Evolutionary conservation across 2,888 invertebrate species (phyloP), one percentile per base, ranked within the genome.

Genomic region (Palloptera scutellata): DNA sequence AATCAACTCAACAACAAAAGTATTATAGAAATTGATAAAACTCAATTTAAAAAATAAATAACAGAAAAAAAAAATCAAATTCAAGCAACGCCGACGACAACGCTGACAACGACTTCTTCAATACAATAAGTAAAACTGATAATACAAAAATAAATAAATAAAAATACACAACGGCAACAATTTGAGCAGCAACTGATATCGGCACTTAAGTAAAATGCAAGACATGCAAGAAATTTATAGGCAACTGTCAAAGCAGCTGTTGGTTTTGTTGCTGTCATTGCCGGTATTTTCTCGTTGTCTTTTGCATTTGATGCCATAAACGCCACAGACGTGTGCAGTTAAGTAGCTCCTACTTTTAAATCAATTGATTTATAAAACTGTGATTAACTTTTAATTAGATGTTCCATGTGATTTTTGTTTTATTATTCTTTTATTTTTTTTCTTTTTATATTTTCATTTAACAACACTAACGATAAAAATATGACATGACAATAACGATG

Each of bases 131-230:
- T 45, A 41, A 52, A 60, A 1, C 59, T 13, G 58, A 59, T 58
- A 62, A 17, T 19, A 20, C 45, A 63, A 30, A 30, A 4, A 30
- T 4, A 4, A 30, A 2, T 30, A 30, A 30, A 30, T 4, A 30
- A 30, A 30, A 30, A 30, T 30, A 30, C 64, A 53, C 42, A 61
- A 43, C 45, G 57, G 51, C 65, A 61, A 65, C 67, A 52, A 66
- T 72, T 73, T 70, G 69, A 69, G 67, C 68, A 59, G 51, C 65
- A 61, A 65, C 67, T 11, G 48, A 17, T 48, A 62, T 71, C 52
- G 13, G 13, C 17, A 30, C 17, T 48, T 12, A 51, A 11, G 19
- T 30, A 30, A 30, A 30, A 30, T 30, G 30, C 30, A 30, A 30
- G 30, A 43, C 57, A 65, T 59, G 73, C 77, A 48, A 48, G 15